Evolutionary conservation across 2,888 invertebrate species (phyloP).

Genomic region (Phorcus lineatus): DNA sequence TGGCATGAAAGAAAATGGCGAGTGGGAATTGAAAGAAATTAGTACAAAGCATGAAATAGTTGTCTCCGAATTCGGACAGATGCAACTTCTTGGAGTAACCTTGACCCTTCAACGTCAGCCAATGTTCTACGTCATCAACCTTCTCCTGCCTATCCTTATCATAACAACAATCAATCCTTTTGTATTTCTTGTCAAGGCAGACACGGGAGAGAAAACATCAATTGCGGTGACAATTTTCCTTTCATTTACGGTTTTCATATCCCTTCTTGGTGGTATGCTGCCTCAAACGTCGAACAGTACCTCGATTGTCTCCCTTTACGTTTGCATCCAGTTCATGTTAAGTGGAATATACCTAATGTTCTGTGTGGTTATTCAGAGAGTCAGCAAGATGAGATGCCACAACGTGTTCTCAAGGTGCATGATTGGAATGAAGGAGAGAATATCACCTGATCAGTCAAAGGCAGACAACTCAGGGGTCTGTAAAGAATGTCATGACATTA

Average conservation of each 20-base stretch:
- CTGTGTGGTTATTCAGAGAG: background rate
- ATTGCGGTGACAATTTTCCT: slow-evolving; percentile 10
- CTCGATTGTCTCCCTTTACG: background rate
- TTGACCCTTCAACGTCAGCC: background rate
- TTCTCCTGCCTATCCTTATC: background rate
- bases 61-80: background rate
- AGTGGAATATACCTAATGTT: background rate
- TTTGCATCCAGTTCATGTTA: background rate
- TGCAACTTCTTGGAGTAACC: background rate
- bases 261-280: background rate
- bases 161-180: background rate
- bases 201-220: background rate
- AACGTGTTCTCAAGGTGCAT: background rate
- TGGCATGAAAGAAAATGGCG: background rate
- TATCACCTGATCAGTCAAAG: no score
- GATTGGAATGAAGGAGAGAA: no score
- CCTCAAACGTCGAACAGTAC: background rate
- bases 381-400: background rate
- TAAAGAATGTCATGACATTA: no score
- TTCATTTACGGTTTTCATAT: background rate
- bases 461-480: no score
- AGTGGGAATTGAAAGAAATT: background rate
- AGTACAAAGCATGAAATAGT: no score
- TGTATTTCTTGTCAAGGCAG: background rate
- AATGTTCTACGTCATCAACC: background rate